Evolutionary conservation across 2,797 vertebrate genomes (phyloP), one percentile per base, ranked within the genome.

Genomic region (Squalus acanthias): DNA sequence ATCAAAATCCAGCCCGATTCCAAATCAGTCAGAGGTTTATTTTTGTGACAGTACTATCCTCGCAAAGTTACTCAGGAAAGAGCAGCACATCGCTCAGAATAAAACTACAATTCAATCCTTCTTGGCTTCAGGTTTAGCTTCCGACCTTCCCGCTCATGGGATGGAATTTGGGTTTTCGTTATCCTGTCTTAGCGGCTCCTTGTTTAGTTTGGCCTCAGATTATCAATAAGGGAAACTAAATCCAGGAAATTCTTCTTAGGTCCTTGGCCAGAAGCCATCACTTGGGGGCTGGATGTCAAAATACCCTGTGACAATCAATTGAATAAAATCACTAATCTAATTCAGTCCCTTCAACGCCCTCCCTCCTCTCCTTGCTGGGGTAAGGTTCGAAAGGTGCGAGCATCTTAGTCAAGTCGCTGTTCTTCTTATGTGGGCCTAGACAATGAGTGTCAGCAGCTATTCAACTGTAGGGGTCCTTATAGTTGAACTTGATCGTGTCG

Each of bases 201-300:
- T 95, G 33, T 69, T 96, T 95, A 46, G 4, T 33, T 24, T 50
- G 9, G 33, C 57, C 1, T 1, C 1, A 29, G 22, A 22, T 4
- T 96, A 5, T 87, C n/a, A 39, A 13, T 8, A 79, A 82, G 74
- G 60, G 29, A 96, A 96, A 70, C 72, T 33, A 29, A 65, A 79
- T 24, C 33, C 76, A 96, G 96, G 96, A 96, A 88, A 87, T 69
- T 57, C 87, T 29, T 39, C n/a, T 70, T 24, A 46, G 60, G 9
- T 2, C 13, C 1, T 91, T 91, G 88, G 88, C 29, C 13, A 6
- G 60, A n/a, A n/a, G 88, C 57, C 60, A n/a, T 2, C 57, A 20
- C 1, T 29, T 63, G 60, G 88, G 13, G 57, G 57, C 26, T n/a
- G 29, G 57, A 2, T 85, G 0, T 85, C 82, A 85, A 85, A 22